Percentiles rank a stretch among this genome's conserved stretches.
These are phyloP conservation scores for Fragum sueziense DNA, from an alignment of 2,888 invertebrate genomes.

Conservation along the genomic window DNA sequence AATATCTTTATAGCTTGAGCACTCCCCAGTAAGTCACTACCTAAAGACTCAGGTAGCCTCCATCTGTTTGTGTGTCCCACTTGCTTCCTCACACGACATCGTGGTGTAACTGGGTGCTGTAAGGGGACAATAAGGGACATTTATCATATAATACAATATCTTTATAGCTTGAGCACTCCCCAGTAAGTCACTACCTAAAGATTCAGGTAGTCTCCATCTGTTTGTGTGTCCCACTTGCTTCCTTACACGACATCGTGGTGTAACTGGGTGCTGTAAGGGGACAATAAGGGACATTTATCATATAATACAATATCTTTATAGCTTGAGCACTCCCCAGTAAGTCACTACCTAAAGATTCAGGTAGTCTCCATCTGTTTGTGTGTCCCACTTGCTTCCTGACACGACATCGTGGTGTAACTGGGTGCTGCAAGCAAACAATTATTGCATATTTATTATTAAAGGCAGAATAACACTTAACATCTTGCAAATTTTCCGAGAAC, in stretches of 20 bases:
- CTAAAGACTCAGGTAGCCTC: slow-evolving; percentile 79
- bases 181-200: slow-evolving; percentile 79
- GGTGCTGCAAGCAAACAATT: slow-evolving; percentile 88
- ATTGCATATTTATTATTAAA: no score
- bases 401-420: slow-evolving; percentile 83
- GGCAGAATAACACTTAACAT: no score
- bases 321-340: slow-evolving; percentile 79
- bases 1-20: slow-evolving; percentile 79
- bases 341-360: slow-evolving; percentile 79
- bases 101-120: slow-evolving; percentile 87
- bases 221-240: slow-evolving; percentile 78
- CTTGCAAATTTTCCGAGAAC: no score
- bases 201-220: slow-evolving; percentile 79
- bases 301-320: no score
- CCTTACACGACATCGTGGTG: slow-evolving; percentile 73
- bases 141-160: no score
- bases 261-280: slow-evolving; percentile 87
- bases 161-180: slow-evolving; percentile 80
- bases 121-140: background rate
- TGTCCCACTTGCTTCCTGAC: slow-evolving; percentile 76
- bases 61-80: slow-evolving; percentile 80
- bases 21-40: slow-evolving; percentile 79
- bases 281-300: slow-evolving; percentile 55
- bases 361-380: slow-evolving; percentile 80
- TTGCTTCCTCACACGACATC: slow-evolving; percentile 75